A percentile compares a stretch with the other conserved stretches of the same genome.
phyloP scores from a whole-genome alignment of 2,797 vertebrate genomes.

The Pteropus rufus region DNA sequence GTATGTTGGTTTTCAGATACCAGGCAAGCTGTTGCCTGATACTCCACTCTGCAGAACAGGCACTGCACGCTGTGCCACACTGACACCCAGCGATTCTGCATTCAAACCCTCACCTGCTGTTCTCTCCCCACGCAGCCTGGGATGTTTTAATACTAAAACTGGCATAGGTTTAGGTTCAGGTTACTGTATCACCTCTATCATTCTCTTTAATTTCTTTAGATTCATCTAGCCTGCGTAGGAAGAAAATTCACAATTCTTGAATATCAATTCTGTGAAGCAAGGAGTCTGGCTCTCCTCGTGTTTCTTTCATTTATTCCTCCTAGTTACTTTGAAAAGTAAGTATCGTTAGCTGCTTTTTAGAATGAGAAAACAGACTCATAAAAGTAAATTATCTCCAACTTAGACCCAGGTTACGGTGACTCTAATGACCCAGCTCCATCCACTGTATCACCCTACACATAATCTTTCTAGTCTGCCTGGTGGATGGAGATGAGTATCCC shows the following conservation, averaged over 20 bases:
- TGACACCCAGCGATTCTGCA: background rate
- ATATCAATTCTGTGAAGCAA: background rate
- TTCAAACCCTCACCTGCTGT: background rate
- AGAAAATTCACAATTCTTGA: background rate
- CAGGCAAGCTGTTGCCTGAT: background rate
- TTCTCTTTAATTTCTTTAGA: background rate
- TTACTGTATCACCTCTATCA: background rate
- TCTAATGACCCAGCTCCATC: background rate
- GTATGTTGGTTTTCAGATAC: background rate
- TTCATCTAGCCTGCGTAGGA: background rate
- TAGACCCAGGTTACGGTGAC: background rate
- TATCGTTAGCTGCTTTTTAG: background rate
- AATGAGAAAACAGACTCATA: background rate
- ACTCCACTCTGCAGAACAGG: accelerated
- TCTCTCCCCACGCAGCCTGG: background rate
- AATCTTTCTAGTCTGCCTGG: background rate
- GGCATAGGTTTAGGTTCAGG: background rate
- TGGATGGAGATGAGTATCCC: background rate
- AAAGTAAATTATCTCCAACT: background rate
- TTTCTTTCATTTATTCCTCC: background rate
- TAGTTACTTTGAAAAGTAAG: background rate
- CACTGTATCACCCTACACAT: accelerated
- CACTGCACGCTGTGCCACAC: accelerated
- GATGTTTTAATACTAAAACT: background rate
- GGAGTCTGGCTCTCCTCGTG: background rate